Evolutionary conservation across 2,113 vertebrate genomes (phyloP).

Genomic region (Gymnobelideus leadbeateri): DNA sequence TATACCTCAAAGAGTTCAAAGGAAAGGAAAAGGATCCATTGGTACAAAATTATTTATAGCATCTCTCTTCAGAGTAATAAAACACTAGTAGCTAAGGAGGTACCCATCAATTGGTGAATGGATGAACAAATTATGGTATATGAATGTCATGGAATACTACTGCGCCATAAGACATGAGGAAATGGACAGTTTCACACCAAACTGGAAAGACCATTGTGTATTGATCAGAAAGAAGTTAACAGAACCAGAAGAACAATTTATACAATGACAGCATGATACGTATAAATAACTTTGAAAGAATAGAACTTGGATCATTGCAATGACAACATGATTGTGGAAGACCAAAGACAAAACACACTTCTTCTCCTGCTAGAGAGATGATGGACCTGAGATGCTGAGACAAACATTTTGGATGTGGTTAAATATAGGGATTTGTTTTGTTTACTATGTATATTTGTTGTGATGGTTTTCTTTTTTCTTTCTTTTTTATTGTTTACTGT

Average conservation of each 20-base stretch:
- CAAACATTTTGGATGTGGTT: no score
- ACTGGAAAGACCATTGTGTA: background rate
- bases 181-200: background rate
- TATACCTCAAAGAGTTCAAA: no score
- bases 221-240: background rate
- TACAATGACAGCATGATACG: background rate
- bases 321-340: no score
- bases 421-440: no score
- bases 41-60: background rate
- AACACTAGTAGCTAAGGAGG: background rate
- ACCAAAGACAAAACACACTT: no score
- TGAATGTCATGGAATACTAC: background rate
- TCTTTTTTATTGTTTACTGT: no score
- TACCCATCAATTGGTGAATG: background rate
- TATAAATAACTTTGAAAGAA: background rate
- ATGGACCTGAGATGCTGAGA: no score
- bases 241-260: background rate
- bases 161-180: background rate
- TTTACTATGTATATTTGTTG: no score
- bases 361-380: no score
- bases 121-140: background rate
- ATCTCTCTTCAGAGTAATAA: background rate
- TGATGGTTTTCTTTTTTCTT: no score
- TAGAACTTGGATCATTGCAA: background rate
- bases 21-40: background rate